phyloP scores from a whole-genome alignment of 2,888 invertebrate genomes.

The Drosophila tanythrix region DNA sequence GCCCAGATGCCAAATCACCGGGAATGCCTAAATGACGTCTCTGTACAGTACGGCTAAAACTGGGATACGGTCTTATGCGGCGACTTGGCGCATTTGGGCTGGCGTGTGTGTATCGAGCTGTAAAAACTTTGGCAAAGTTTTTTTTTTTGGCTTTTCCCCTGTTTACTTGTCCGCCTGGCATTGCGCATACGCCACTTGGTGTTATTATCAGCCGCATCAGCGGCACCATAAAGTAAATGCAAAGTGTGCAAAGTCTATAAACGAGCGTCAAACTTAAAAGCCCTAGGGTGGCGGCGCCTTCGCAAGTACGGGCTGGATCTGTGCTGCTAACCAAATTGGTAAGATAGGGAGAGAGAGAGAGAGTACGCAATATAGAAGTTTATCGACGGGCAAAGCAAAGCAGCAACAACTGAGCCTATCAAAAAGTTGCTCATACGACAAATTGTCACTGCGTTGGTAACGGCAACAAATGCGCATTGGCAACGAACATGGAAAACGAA shows the following conservation, averaged over 20 bases:
- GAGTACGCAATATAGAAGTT: conserved; percentile 37
- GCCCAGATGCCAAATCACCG: conserved; percentile 53
- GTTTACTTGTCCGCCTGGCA: conserved; percentile 37
- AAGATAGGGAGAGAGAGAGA: not conserved
- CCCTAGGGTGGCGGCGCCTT: conserved; percentile 67
- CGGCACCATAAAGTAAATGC: conserved; percentile 77
- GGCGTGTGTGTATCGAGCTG: conserved; percentile 68
- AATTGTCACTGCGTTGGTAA: conserved; percentile 58
- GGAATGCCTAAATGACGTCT: conserved; percentile 39
- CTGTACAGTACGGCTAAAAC: not conserved
- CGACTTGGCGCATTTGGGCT: conserved; percentile 20
- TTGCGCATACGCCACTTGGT: conserved; percentile 71
- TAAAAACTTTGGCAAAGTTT: conserved; percentile 73
- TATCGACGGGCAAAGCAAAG: conserved; percentile 49
- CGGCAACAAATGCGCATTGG: not conserved
- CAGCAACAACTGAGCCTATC: conserved; percentile 57
- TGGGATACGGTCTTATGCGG: conserved; percentile 22
- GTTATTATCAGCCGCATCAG: conserved; percentile 76
- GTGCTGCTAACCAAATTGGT: conserved; percentile 6
- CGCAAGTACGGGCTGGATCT: conserved; percentile 51
- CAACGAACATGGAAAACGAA: conserved; percentile 44
- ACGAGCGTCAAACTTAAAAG: conserved; percentile 79
- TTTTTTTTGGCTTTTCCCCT: conserved; percentile 26
- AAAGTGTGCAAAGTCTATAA: conserved; percentile 79
- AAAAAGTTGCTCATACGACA: conserved; percentile 74